Base-by-base conservation (phyloP, 2,113 vertebrate genomes). In the Perognathus longimembris region DNA sequence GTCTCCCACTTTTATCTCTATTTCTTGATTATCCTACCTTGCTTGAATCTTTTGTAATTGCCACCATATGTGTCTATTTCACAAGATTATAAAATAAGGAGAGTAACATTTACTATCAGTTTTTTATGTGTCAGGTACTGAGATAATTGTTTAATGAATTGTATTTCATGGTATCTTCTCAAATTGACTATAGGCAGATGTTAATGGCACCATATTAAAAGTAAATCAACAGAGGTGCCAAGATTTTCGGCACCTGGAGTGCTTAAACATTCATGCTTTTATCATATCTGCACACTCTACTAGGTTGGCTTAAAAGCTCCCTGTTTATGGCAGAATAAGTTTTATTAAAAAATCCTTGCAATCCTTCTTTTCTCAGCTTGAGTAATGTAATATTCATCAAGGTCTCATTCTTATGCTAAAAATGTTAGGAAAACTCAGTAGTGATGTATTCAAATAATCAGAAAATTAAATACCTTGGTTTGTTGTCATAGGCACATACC, bases 141-240 rank as follows among this genome's bases (percentile, higher is more conserved):
- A 73, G 63, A 87, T 93, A 81, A 92, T 90, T 86, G 20, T 74
- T 82, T 88, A 77, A 69, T 86, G 90, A 74, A 59, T 87, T 83
- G 40, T 34, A 40, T 45, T 92, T 92, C 14, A 61, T 45, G 73
- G 42, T 89, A 70, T 89, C 70, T 83, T 92, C 79, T 90, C 73
- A 83, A 36, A 73, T 5, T 34, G 79, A 90, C 38, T 73, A 32
- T 36, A 6, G 78, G 74, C 28, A 89, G 71, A 94, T 59, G 17
- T 83, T 92, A 82, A 64, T 42, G 77, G 9, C 2, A 20, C 38
- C 11, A 5, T 40, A 63, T 87, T 70, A 59, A 92, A 81, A 81
- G 50, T 64, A 6, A 90, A 21, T 42, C 30, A 76, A 34, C 40
- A 38, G 36, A 54, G 9, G 5, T 57, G 93, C 38, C 34, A 67